phyloP scores from a whole-genome alignment of 1,140 invertebrate genomes.

The Carcinoscorpius rotundicauda region DNA sequence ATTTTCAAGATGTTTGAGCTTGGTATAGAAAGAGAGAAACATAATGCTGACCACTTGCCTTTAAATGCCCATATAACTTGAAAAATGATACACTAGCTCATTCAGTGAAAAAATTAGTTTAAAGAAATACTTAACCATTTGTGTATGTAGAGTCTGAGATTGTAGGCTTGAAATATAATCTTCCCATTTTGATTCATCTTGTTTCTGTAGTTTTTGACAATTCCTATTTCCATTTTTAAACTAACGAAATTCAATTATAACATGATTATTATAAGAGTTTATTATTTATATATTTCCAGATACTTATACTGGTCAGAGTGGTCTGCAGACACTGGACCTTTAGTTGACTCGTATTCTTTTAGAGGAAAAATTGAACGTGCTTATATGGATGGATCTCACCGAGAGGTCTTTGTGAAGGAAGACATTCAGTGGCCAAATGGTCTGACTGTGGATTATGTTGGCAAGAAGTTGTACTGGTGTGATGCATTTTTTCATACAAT shows the following conservation, averaged over 20 bases:
- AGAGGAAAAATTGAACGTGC: slow-evolving; percentile 37
- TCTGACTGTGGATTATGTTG: slow-evolving; percentile 39
- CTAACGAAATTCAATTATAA: too few species aligned
- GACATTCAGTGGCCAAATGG: slow-evolving; percentile 43
- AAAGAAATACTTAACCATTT: too few species aligned
- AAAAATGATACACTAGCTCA: too few species aligned
- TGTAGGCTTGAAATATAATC: too few species aligned
- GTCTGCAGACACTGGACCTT: slow-evolving; percentile 20
- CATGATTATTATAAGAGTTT: too few species aligned
- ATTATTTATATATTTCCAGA: slow-evolving; percentile 20
- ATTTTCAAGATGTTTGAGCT: too few species aligned
- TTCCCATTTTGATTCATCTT: background rate
- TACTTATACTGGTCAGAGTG: slow-evolving; percentile 43
- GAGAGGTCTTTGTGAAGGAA: slow-evolving; percentile 31
- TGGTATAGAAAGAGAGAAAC: too few species aligned
- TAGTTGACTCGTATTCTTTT: slow-evolving; percentile 9
- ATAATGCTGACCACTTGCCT: too few species aligned
- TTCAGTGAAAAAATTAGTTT: too few species aligned
- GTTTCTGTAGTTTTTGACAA: slow-evolving; percentile 1
- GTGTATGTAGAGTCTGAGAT: too few species aligned
- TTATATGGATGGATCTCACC: slow-evolving; percentile 41
- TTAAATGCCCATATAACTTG: too few species aligned
- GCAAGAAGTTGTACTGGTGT: slow-evolving; percentile 42
- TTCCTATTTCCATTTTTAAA: background rate
- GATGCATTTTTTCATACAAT: slow-evolving; percentile 52